A percentile compares a stretch with the other conserved stretches of the same genome.
Conservation (phyloP, 2,888 invertebrate genomes). For the Adelognathus sp. region DNA sequence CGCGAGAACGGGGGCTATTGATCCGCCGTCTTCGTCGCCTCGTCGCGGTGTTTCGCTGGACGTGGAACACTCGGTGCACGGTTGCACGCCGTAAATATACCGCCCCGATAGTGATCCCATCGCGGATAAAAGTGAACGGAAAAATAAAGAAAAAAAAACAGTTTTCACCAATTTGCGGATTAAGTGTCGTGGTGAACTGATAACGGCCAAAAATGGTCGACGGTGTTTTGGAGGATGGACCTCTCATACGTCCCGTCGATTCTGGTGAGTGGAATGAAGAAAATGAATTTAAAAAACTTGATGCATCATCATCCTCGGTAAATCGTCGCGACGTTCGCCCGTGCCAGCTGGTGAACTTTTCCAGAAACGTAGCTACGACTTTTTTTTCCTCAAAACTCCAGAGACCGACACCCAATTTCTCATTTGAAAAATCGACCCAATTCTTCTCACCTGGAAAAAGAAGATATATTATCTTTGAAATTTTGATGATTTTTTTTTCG, state of each 20-base stretch:
- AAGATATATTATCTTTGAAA: too few relatives aligned
- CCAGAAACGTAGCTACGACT: not conserved
- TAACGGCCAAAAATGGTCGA: constrained; percentile 76
- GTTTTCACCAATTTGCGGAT: not conserved
- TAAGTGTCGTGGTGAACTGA: constrained; percentile 39
- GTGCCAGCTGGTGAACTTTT: constrained; percentile 7
- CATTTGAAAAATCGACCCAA: too few relatives aligned
- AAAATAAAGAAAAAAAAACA: constrained; percentile 35
- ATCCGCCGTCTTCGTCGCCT: constrained; percentile 71
- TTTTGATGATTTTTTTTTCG: not conserved
- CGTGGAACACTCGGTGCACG: constrained; percentile 65
- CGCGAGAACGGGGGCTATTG: constrained; percentile 73
- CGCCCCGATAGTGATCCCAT: constrained; percentile 43
- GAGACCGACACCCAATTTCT: too few relatives aligned
- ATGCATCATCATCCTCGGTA: not conserved
- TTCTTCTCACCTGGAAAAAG: too few relatives aligned
- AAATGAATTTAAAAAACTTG: not conserved
- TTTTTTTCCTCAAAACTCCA: too few relatives aligned
- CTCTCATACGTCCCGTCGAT: constrained; percentile 77
- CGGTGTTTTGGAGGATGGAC: constrained; percentile 77
- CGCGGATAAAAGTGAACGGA: too few relatives aligned
- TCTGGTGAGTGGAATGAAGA: constrained; percentile 72
- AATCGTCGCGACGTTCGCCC: not conserved
- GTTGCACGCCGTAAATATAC: constrained; percentile 74
- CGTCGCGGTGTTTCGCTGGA: constrained; percentile 61